Percentiles rank a stretch among this genome's conserved stretches.
phyloP scores from a whole-genome alignment of 2,888 invertebrate species.

The Megaustenia siamemsis region DNA sequence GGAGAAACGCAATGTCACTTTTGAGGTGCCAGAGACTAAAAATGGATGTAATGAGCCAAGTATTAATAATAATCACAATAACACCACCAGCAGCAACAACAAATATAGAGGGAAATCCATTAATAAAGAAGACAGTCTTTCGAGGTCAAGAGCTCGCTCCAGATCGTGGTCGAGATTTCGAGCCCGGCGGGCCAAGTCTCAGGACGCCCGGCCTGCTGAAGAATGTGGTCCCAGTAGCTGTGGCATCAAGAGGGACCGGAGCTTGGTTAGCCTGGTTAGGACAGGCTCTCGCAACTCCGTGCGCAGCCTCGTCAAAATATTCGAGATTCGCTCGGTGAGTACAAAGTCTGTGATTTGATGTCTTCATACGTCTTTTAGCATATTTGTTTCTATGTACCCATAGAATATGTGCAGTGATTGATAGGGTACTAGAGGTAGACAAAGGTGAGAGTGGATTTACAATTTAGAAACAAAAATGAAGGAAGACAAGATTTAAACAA shows the following conservation, averaged over 20 bases:
- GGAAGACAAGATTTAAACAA: no score
- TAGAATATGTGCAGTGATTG: no score
- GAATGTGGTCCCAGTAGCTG: not conserved
- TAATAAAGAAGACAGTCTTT: conserved; percentile 12
- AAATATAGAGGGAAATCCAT: not conserved
- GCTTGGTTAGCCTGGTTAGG: conserved; percentile 60
- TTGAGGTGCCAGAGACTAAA: conserved; percentile 37
- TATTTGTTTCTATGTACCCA: no score
- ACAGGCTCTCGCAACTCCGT: conserved; percentile 63
- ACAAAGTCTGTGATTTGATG: no score
- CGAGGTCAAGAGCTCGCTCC: conserved; percentile 41
- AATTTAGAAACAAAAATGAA: no score
- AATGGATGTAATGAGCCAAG: not conserved
- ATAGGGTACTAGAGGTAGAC: no score
- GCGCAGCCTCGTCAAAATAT: conserved; percentile 61
- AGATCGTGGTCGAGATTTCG: conserved; percentile 49
- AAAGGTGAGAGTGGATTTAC: no score
- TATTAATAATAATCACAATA: not conserved
- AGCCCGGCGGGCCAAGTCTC: conserved; percentile 44
- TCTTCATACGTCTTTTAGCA: no score
- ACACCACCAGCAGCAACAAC: not conserved
- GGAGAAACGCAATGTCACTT: conserved; percentile 43
- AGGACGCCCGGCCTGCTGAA: conserved; percentile 10
- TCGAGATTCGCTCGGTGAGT: conserved; percentile 60
- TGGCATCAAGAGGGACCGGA: conserved; percentile 58